Percentiles rank a stretch among this genome's conserved stretches.
phyloP scores from a whole-genome alignment of 2,888 invertebrate species.

The Agrotis puta region DNA sequence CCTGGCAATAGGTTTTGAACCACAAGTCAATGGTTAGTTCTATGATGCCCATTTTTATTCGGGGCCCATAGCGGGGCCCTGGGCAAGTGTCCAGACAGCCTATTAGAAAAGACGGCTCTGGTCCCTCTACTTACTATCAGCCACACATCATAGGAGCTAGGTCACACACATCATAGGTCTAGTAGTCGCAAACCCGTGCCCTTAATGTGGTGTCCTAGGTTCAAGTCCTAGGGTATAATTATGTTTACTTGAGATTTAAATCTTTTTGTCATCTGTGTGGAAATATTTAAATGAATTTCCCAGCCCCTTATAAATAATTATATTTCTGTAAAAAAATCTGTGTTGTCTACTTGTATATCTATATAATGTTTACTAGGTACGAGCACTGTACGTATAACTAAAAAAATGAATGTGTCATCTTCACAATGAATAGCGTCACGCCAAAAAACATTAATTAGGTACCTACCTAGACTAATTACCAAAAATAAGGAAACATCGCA shows the following conservation, averaged over 20 bases:
- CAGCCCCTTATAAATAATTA: background rate
- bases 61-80: too few species aligned
- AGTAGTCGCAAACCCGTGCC: background rate
- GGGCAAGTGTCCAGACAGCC: too few species aligned
- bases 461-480: slow-evolving; percentile 66
- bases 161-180: too few species aligned
- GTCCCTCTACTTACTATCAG: background rate
- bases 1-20: too few species aligned
- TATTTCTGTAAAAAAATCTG: slow-evolving; percentile 6
- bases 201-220: background rate
- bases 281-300: background rate
- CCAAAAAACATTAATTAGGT: slow-evolving; percentile 58
- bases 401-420: slow-evolving; percentile 59
- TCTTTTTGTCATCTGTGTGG: background rate
- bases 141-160: background rate
- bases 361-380: background rate
- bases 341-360: background rate
- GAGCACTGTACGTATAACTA: background rate
- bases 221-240: background rate
- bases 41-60: too few species aligned
- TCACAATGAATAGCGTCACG: slow-evolving; percentile 51
- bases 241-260: background rate
- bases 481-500: slow-evolving; percentile 69
- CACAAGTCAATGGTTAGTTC: too few species aligned
- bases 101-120: too few species aligned